phyloP scores from a whole-genome alignment of 2,797 vertebrate genomes.

The Myiotriccus ornatus region DNA sequence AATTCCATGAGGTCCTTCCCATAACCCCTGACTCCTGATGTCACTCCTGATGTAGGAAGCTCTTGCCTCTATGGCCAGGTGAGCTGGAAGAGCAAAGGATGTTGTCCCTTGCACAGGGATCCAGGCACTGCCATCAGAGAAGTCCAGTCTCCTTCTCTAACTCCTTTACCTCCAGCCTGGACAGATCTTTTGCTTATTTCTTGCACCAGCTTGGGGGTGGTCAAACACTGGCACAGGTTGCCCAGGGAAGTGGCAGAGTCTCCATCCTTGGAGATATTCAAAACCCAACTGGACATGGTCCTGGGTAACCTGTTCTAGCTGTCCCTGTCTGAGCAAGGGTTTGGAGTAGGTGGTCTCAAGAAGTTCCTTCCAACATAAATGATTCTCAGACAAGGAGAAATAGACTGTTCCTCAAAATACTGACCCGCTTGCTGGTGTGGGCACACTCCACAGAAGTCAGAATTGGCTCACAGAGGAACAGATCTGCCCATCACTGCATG shows the following conservation, averaged over 20 bases:
- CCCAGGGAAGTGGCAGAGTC: neutral
- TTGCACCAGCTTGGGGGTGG: neutral
- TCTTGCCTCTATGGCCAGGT: neutral
- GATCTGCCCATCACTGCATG: neutral
- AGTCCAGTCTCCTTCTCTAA: neutral
- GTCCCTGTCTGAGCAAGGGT: neutral
- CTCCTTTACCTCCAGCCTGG: neutral
- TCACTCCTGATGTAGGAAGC: neutral
- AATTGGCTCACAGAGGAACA: neutral
- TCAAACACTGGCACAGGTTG: neutral
- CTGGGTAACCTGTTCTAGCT: neutral
- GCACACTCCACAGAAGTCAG: neutral
- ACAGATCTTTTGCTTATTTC: neutral
- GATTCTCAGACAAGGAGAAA: neutral
- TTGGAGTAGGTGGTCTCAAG: neutral
- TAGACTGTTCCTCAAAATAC: neutral
- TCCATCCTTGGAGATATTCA: neutral
- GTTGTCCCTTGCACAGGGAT: neutral
- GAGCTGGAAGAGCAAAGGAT: neutral
- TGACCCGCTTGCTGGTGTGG: neutral
- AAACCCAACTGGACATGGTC: neutral
- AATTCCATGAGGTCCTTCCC: neutral
- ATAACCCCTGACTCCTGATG: neutral
- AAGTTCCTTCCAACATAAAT: neutral
- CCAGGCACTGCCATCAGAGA: neutral